phyloP scores from a whole-genome alignment of 2,888 invertebrate species.

The Corbicula japonica region DNA sequence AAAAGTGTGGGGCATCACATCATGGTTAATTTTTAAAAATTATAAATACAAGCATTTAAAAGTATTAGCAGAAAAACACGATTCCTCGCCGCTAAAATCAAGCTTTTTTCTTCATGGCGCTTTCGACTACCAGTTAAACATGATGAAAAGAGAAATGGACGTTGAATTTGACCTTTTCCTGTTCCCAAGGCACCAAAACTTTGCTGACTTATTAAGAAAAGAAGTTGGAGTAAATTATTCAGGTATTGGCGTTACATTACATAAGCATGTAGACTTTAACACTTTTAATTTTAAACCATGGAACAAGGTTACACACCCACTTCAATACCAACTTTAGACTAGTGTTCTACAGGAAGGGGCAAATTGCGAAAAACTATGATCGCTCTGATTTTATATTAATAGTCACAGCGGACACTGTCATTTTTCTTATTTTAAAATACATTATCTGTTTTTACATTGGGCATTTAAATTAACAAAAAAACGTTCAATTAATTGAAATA shows the following conservation, averaged over 20 bases:
- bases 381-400: too few species aligned
- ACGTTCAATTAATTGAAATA: too few species aligned
- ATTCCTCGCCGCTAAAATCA: constrained; percentile 34
- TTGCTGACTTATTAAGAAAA: constrained; percentile 17
- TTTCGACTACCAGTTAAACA: constrained; percentile 37
- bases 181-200: constrained; percentile 24
- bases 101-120: constrained; percentile 36
- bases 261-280: background rate
- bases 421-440: too few species aligned
- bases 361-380: too few species aligned
- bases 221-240: constrained; percentile 48
- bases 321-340: too few species aligned
- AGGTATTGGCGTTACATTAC: constrained; percentile 33
- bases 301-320: too few species aligned
- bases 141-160: constrained; percentile 11
- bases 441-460: too few species aligned
- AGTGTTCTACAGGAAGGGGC: too few species aligned
- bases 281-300: too few species aligned
- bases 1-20: constrained; percentile 3
- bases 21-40: constrained; percentile 10
- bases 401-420: too few species aligned
- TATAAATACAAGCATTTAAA: constrained; percentile 38
- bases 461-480: too few species aligned
- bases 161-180: constrained; percentile 42
- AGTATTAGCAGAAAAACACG: constrained; percentile 50